Evolutionary conservation across 2,888 invertebrate genomes (phyloP), one percentile per base, ranked within the genome.

Genomic region (Oscheius onirici): DNA sequence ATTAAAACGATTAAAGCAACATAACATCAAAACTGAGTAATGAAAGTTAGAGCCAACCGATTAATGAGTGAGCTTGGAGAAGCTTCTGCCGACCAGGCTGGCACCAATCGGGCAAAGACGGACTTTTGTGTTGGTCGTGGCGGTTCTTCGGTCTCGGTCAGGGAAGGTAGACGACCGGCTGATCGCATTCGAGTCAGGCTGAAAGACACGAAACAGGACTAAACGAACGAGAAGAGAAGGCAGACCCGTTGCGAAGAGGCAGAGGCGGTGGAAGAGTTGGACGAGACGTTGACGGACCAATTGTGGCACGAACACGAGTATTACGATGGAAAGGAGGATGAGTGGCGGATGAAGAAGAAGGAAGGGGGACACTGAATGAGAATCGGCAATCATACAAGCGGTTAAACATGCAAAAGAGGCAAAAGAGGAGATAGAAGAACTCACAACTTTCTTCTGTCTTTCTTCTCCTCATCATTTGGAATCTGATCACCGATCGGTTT

Each of bases 71-170:
- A 51, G n/a, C 34, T 51, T 6, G 67, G 72, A 40, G 52, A 54
- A 40, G 65, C 66, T 34, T 72, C 72, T 11, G 22, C 41, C 3
- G 60, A 66, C 76, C 76, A 76, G 17, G 76, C 68, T 20, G 78
- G 78, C 61, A 76, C 71, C 15, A 79, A 71, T 54, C 78, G 75
- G 63, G 78, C 78, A 54, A 76, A 79, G 52, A 79, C 78, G 69
- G 78, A 76, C 72, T 52, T 65, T n/a, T 26, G 20, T n/a, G 24
- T 17, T 34, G 24, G 20, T 54, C 41, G 17, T n/a, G 60, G 69
- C 20, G 22, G 41, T 34, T 34, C 41, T 11, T 44, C 44, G 24
- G 24, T 28, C 26, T 69, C 69, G 17, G 58, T 17, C n/a, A 69
- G 41, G 5, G 69, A 58, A 5, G 69, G 60, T 46, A 69, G 52